A percentile compares a stretch with the other conserved stretches of the same genome.
Conservation (phyloP, 2,888 invertebrate species). For the Noctuana brunneofusca region DNA sequence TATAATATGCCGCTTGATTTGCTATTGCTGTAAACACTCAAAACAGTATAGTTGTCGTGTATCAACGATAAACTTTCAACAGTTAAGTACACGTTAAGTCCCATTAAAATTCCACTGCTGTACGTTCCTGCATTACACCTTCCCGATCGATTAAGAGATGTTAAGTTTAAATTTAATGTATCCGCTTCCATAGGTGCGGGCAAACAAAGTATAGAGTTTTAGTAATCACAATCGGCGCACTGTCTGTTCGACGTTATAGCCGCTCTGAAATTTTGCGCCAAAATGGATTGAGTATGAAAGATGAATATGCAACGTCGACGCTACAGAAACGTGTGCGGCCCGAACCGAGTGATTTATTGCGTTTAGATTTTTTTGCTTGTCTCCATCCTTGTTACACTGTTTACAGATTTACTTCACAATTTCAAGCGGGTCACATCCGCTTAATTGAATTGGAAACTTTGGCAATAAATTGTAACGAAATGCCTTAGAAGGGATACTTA, state of each 20-base stretch:
- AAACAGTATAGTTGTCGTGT: too few species aligned
- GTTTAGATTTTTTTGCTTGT: slow-evolving; percentile 46
- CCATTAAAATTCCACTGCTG: too few species aligned
- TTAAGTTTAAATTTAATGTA: not conserved
- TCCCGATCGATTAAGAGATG: not conserved
- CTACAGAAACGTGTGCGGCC: slow-evolving; percentile 51
- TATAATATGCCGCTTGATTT: too few species aligned
- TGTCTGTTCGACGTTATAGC: slow-evolving; percentile 68
- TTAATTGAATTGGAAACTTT: slow-evolving; percentile 31
- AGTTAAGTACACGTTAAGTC: too few species aligned
- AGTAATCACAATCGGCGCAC: slow-evolving; percentile 61
- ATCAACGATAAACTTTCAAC: too few species aligned
- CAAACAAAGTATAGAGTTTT: slow-evolving; percentile 72
- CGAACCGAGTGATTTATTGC: slow-evolving; percentile 55
- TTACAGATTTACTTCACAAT: slow-evolving; percentile 40
- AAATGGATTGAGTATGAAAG: slow-evolving; percentile 65
- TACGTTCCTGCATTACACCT: too few species aligned
- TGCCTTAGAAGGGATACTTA: not conserved
- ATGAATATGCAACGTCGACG: slow-evolving; percentile 71
- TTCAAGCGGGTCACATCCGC: slow-evolving; percentile 28
- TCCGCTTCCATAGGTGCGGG: slow-evolving; percentile 41
- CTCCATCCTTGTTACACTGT: slow-evolving; percentile 36
- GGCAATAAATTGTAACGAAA: slow-evolving; percentile 28
- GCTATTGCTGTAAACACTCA: too few species aligned
- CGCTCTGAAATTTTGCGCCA: slow-evolving; percentile 57